A percentile compares a stretch with the other conserved stretches of the same genome.
Evolutionary conservation across 2,113 vertebrate genomes (phyloP).

Genomic region (Boulengeromyrus knoepffleri): DNA sequence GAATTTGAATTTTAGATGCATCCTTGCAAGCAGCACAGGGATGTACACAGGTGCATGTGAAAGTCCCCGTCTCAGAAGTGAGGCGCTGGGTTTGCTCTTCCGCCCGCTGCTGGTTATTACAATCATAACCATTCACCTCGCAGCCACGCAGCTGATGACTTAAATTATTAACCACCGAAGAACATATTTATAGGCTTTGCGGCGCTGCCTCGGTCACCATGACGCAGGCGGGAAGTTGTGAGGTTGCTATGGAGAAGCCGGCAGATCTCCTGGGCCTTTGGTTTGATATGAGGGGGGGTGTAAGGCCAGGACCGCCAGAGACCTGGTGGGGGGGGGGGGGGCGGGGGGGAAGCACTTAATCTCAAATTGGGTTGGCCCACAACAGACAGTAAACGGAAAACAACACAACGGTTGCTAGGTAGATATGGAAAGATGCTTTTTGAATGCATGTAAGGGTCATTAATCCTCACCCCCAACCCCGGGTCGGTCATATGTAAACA

Average conservation of each 20-base stretch:
- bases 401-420: not conserved
- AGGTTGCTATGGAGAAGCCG: slow-evolving; percentile 15
- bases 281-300: not conserved
- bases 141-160: not conserved
- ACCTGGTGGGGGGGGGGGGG: not conserved
- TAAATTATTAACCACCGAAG: not conserved
- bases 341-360: not conserved
- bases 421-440: not conserved
- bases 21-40: not conserved
- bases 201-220: not conserved
- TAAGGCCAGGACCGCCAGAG: not conserved
- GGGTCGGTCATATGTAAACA: not conserved
- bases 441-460: not conserved
- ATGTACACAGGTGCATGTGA: not conserved
- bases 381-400: not conserved
- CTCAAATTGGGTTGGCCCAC: not conserved
- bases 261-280: not conserved
- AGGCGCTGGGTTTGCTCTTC: not conserved
- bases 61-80: not conserved
- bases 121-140: not conserved
- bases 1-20: not conserved
- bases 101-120: not conserved
- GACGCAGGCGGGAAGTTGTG: not conserved
- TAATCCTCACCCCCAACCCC: not conserved
- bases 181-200: not conserved